Base-by-base conservation (phyloP, 2,113 vertebrate species). In the Puma concolor region DNA sequence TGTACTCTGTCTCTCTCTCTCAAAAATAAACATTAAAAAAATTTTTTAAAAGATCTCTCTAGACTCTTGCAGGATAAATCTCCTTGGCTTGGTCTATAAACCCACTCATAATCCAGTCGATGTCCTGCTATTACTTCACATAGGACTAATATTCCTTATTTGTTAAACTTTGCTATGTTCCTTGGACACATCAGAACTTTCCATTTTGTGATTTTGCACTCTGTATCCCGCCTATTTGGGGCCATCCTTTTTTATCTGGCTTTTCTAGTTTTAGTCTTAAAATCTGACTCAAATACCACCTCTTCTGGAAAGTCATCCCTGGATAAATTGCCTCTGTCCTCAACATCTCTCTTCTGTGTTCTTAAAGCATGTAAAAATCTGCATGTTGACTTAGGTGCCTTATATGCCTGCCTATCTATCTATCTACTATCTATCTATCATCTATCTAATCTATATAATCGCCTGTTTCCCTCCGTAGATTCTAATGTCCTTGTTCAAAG, bases 221-320 rank as follows among this genome's bases (percentile, higher is more conserved):
- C 95, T 41, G 36, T 80, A 88, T 93, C 63, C 15, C 88, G 64
- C 41, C 4, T 84, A 57, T 33, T 79, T 50, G 90, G 23, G 29
- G 15, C 14, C 33, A 84, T 25, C 5, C 36, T 52, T 85, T 86
- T 93, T 85, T n/a, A 67, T 72, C 21, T 72, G 38, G 5, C 11
- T 92, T 94, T 96, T 76, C 36, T 92, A 81, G 33, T 79, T 67
- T 96, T 94, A 92, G 72, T 91, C 33, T 80, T 79, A 81, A 67
- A 88, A 66, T 57, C 41, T 19, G 12, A 81, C 71, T 41, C 80
- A 80, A 84, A 74, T 74, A 64, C 9, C 31, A 71, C 2, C 8
- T 74, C 33, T 82, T 95, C 48, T 83, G 25, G 17, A 95, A 81
- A 72, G 29, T 83, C 36, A 86, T 86, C 16, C 1, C 44, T 93